Conservation (phyloP, 2,888 invertebrate genomes). For the Oligia fasciuncula region DNA sequence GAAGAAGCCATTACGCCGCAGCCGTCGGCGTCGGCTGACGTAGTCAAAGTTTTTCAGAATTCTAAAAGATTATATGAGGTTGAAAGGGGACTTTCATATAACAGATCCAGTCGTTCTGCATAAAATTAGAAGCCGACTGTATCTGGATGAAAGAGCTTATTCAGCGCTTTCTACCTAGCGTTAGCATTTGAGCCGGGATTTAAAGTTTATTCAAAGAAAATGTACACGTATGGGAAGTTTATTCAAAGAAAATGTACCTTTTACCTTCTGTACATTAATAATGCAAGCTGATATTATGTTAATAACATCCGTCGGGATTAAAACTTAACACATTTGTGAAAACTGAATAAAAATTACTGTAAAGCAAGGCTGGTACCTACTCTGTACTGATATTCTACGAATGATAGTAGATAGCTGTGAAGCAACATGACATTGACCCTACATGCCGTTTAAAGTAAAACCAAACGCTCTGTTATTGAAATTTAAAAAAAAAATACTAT, state of each 20-base stretch:
- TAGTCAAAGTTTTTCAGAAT: not conserved
- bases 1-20: too few relatives aligned
- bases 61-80: constrained; percentile 1
- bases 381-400: not conserved
- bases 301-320: not conserved
- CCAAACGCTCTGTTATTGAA: too few relatives aligned
- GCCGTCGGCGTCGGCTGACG: not conserved
- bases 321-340: not conserved
- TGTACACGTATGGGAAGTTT: constrained; percentile 7
- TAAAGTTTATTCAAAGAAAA: constrained; percentile 25
- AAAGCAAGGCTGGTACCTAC: not conserved
- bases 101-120: constrained; percentile 27
- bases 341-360: not conserved
- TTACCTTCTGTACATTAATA: not conserved
- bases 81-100: constrained; percentile 21
- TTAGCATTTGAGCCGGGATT: constrained; percentile 22
- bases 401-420: not conserved
- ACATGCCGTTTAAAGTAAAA: too few relatives aligned
- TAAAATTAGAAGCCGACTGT: constrained; percentile 34
- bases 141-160: constrained; percentile 41
- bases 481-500: too few relatives aligned
- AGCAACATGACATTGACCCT: too few relatives aligned
- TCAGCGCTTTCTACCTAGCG: constrained; percentile 30
- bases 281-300: not conserved
- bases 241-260: not conserved